A percentile compares a stretch with the other conserved stretches of the same genome.
Conservation (phyloP, 1,140 invertebrate genomes). For the Dinoponera quadriceps region DNA sequence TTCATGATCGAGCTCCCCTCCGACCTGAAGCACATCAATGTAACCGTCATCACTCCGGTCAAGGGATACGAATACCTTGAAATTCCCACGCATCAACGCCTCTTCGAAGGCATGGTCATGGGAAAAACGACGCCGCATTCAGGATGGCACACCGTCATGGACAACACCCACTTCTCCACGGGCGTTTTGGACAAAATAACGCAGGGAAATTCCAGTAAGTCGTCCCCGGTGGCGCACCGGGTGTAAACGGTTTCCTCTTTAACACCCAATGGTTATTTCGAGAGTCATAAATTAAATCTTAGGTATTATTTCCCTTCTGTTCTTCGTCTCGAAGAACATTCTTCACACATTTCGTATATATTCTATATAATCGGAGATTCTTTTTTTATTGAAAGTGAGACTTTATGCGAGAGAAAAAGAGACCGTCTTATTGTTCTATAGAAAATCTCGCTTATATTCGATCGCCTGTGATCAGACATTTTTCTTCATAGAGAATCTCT, state of each 20-base stretch:
- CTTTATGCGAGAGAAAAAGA: no score
- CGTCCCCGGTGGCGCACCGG: no score
- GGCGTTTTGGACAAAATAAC: slow-evolving; percentile 32
- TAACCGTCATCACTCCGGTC: slow-evolving; percentile 65
- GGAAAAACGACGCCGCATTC: slow-evolving; percentile 35
- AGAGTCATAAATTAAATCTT: no score
- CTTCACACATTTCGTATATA: no score
- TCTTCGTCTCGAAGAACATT: no score
- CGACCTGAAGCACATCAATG: slow-evolving; percentile 63
- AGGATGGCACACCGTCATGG: slow-evolving; percentile 63
- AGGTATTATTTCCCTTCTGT: no score
- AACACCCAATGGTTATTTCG: no score
- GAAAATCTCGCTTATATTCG: no score
- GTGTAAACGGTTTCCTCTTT: neutral
- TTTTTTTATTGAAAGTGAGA: no score
- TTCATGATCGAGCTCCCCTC: slow-evolving; percentile 67
- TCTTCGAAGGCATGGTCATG: slow-evolving; percentile 3
- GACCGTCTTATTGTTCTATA: no score
- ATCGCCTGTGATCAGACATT: no score
- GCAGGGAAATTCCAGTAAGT: slow-evolving; percentile 12
- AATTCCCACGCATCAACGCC: slow-evolving; percentile 56
- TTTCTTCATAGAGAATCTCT: neutral
- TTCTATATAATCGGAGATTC: no score
- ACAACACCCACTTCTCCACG: slow-evolving; percentile 71
- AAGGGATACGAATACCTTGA: slow-evolving; percentile 67